These are phyloP conservation scores for Parelbella ahira DNA, from an alignment of 2,888 invertebrate genomes.

Conservation along the genomic window DNA sequence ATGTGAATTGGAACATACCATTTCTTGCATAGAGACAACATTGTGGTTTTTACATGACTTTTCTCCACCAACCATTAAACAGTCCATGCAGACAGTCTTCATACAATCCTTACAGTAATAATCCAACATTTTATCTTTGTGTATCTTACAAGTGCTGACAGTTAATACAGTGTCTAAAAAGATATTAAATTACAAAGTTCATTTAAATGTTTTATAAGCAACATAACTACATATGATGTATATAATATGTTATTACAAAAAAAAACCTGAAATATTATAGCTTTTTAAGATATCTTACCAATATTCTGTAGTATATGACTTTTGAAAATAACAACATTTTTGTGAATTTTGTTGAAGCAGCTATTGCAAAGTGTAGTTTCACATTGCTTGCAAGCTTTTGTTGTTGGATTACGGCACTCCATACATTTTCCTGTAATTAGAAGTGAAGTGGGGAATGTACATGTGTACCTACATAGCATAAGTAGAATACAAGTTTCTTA, in stretches of 20 bases:
- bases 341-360: slow-evolving; percentile 67
- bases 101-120: slow-evolving; percentile 66
- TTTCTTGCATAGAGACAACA: slow-evolving; percentile 55
- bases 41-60: slow-evolving; percentile 68
- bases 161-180: not conserved
- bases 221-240: too few relatives aligned
- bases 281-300: slow-evolving; percentile 37
- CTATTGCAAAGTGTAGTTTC: slow-evolving; percentile 52
- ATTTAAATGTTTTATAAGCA: too few relatives aligned
- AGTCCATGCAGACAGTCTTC: slow-evolving; percentile 65
- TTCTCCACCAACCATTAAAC: slow-evolving; percentile 64
- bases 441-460: too few relatives aligned
- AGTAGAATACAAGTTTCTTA: too few relatives aligned
- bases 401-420: slow-evolving; percentile 52
- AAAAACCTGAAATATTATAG: too few relatives aligned
- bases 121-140: slow-evolving; percentile 55
- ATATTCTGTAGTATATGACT: slow-evolving; percentile 56
- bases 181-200: too few relatives aligned
- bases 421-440: slow-evolving; percentile 48
- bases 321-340: slow-evolving; percentile 65
- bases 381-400: slow-evolving; percentile 67
- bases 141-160: slow-evolving; percentile 43
- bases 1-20: slow-evolving; percentile 39
- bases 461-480: too few relatives aligned
- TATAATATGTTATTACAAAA: too few relatives aligned